These are phyloP conservation scores for Mizuhopecten yessoensis DNA, from an alignment of 1,140 invertebrate genomes.

Conservation along the genomic window DNA sequence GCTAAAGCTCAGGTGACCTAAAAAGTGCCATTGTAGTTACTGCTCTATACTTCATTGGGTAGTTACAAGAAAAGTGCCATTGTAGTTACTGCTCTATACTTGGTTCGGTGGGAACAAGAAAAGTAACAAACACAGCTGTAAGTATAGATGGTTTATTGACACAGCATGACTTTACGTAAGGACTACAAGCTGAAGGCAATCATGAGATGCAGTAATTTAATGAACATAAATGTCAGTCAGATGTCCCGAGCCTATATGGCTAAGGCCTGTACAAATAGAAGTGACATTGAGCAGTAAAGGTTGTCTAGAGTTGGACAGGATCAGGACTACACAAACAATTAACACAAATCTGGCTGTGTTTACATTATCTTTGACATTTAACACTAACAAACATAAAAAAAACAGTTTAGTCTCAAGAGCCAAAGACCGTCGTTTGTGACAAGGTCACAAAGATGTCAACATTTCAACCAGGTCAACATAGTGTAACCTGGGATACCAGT, in stretches of 20 bases:
- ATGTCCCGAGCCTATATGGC: not conserved
- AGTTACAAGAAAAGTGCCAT: too few relatives aligned
- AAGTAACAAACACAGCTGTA: not conserved
- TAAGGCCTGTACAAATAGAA: not conserved
- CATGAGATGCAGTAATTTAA: constrained; percentile 25
- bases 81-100: too few relatives aligned
- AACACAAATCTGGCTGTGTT: not conserved
- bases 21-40: too few relatives aligned
- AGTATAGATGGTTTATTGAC: constrained; percentile 39
- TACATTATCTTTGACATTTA: not conserved
- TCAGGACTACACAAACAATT: not conserved
- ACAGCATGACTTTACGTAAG: constrained; percentile 31
- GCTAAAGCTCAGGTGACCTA: too few relatives aligned
- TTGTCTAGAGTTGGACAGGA: not conserved
- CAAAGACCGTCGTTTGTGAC: not conserved
- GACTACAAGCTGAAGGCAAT: constrained; percentile 37
- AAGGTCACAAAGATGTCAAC: not conserved
- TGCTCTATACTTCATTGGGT: too few relatives aligned
- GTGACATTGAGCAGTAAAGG: constrained; percentile 3
- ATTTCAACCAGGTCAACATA: constrained; percentile 5
- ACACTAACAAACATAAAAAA: constrained; percentile 37
- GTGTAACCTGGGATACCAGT: not conserved
- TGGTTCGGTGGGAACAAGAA: too few relatives aligned
- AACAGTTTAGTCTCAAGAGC: not conserved
- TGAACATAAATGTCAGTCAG: constrained; percentile 12